Percentiles rank a stretch among this genome's conserved stretches.
Evolutionary conservation across 2,888 invertebrate genomes (phyloP).

Genomic region (Tryphoninae sp.): DNA sequence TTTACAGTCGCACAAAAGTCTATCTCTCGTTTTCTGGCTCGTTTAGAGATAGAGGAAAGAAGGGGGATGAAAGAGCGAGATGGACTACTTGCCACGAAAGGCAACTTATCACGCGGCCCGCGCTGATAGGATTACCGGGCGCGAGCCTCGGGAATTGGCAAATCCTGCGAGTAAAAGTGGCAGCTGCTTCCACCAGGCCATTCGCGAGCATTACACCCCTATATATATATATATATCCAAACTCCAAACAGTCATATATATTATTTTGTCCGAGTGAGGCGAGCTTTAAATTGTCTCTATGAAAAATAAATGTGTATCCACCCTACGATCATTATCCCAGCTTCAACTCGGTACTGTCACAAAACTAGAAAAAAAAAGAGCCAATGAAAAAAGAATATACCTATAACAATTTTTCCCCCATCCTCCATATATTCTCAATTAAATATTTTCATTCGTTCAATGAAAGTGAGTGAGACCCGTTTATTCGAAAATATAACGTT

Average conservation of each 20-base stretch:
- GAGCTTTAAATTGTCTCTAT: conserved; percentile 36
- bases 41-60: background rate
- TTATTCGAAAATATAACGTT: no score
- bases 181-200: conserved; percentile 58
- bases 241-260: background rate
- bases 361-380: no score
- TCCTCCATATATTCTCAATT: no score
- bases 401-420: no score
- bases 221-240: background rate
- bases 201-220: conserved; percentile 46
- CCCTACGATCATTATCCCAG: no score
- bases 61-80: conserved; percentile 42
- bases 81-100: conserved; percentile 55
- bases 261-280: conserved; percentile 27
- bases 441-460: no score
- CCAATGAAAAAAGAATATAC: no score
- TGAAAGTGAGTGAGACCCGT: no score
- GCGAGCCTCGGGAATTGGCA: conserved; percentile 56
- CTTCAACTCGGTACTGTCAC: no score
- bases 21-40: conserved; percentile 10
- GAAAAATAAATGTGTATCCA: conserved; percentile 29
- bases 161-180: conserved; percentile 63
- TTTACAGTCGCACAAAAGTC: conserved; percentile 7
- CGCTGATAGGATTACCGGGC: conserved; percentile 61
- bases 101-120: conserved; percentile 60